A percentile compares a stretch with the other conserved stretches of the same genome.
Conservation (phyloP, 2,113 vertebrate species). For the Cervus canadensis region DNA sequence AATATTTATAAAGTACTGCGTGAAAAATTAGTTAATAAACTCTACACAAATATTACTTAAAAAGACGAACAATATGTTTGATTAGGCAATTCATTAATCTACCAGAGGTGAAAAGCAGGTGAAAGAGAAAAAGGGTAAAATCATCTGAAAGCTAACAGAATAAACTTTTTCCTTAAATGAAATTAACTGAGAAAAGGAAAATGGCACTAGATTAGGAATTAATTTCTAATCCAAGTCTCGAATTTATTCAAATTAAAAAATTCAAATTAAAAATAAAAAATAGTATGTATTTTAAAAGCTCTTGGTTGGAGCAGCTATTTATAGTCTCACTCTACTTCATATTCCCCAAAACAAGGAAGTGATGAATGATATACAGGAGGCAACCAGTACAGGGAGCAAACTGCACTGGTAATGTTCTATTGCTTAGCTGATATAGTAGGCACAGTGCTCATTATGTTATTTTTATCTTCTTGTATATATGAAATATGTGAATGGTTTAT, state of each 20-base stretch:
- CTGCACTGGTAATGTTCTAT: neutral
- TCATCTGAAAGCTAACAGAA: neutral
- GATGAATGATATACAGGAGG: neutral
- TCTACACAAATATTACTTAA: neutral
- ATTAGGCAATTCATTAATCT: neutral
- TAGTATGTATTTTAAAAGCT: neutral
- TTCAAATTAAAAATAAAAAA: neutral
- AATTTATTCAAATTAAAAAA: neutral
- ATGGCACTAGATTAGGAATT: neutral
- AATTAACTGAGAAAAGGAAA: neutral
- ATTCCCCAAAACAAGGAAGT: neutral
- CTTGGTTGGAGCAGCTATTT: neutral
- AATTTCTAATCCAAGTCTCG: neutral
- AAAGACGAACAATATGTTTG: neutral
- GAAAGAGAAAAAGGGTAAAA: neutral
- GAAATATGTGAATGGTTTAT: neutral
- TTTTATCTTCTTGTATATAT: neutral
- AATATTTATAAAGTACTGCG: neutral
- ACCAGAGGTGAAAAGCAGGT: neutral
- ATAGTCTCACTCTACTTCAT: neutral
- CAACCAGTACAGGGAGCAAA: neutral
- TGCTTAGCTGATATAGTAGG: neutral
- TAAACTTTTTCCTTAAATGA: neutral
- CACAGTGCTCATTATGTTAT: neutral
- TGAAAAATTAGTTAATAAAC: neutral